These are phyloP conservation scores for Deilephila porcellus DNA, from an alignment of 2,888 invertebrate species.

Conservation along the genomic window DNA sequence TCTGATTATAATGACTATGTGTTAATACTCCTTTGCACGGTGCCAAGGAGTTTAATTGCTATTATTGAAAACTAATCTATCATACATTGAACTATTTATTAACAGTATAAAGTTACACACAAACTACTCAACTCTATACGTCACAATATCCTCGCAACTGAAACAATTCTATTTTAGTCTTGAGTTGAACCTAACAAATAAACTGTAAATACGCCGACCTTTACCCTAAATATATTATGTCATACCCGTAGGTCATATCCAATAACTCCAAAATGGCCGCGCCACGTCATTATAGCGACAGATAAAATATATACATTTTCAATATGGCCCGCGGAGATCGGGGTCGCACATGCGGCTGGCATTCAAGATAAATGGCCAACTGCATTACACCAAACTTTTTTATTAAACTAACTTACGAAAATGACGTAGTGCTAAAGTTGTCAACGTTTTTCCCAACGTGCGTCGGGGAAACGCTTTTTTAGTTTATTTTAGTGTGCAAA, in stretches of 20 bases:
- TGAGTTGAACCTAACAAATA: neutral
- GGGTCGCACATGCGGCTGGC: slow-evolving; percentile 59
- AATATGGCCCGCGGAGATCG: slow-evolving; percentile 36
- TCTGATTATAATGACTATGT: too few species aligned
- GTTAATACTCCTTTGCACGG: too few species aligned
- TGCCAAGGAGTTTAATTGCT: too few species aligned
- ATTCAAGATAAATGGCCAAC: slow-evolving; percentile 64
- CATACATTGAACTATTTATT: too few species aligned
- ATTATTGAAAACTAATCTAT: too few species aligned
- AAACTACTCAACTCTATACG: too few species aligned
- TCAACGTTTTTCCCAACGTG: slow-evolving; percentile 37
- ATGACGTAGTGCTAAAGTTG: slow-evolving; percentile 39
- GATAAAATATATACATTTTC: slow-evolving; percentile 34
- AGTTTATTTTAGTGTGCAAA: neutral
- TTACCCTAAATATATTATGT: neutral
- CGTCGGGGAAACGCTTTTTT: slow-evolving; percentile 2
- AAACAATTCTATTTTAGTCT: neutral
- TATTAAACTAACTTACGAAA: slow-evolving; percentile 48
- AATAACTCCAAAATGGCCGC: slow-evolving; percentile 7
- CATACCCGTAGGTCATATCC: neutral
- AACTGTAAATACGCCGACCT: neutral
- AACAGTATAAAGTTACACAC: too few species aligned
- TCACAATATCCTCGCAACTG: too few species aligned
- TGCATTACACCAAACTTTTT: slow-evolving; percentile 66
- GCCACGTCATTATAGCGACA: slow-evolving; percentile 18